Evolutionary conservation across 2,888 invertebrate genomes (phyloP), one percentile per base, ranked within the genome.

Genomic region (Lasioglossum calceatum): DNA sequence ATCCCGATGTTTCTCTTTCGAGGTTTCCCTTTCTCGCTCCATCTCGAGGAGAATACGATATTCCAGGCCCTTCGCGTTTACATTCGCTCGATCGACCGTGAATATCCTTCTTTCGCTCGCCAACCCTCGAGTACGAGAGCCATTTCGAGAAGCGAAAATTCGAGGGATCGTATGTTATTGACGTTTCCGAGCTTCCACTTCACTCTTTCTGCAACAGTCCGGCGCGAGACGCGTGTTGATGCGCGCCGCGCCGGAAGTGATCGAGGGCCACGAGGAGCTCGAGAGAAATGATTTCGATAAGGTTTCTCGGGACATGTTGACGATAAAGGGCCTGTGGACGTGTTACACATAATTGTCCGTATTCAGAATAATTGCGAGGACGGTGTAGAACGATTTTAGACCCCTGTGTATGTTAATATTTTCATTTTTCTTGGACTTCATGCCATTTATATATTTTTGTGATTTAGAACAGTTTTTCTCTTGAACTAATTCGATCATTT

Each of bases 81-180:
- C 87, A 82, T 83, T 82, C 87, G 86, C 82, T 86, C 91, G 91
- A 90, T 90, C 88, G 91, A 86, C 86, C 90, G 88, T 90, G 90
- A 89, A 89, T 88, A 89, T 88, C 85, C 80, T 85, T 76, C 85
- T 88, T 79, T 81, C 86, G 86, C 61, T 71, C 54, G 50, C 14
- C 79, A 76, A 70, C 77, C 84, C 91, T 89, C 79, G 47, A 81
- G 64, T 71, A 82, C 81, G 87, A 88, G 83, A 84, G 89, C 82
- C 89, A 80, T 89, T 88, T 82, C 85, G 84, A 76, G 81, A 75
- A 70, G 85, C 84, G 89, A 90, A 85, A 90, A 88, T 90, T 89
- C 86, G 83, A 89, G 79, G 77, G 84, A 86, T 89, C 88, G 83
- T 84, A 83, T 74, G 85, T 86, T 88, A 90, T 90, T 87, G 90